Base-by-base conservation (phyloP, 2,888 invertebrate species). In the Selenia dentaria region DNA sequence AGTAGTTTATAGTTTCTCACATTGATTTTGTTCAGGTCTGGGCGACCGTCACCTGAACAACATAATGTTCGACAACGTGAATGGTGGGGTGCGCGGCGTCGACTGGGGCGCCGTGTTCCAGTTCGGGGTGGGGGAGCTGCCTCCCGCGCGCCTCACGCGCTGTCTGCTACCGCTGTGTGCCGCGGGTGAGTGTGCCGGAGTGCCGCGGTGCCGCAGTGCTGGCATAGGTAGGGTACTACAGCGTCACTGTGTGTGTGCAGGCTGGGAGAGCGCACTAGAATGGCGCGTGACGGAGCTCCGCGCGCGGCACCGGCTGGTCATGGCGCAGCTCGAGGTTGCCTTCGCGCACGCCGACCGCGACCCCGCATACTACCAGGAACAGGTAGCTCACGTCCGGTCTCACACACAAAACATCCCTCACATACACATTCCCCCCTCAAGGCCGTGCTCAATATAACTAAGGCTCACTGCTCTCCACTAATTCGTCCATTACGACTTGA, bases 31-130 rank as follows among this genome's bases (percentile, higher is more conserved):
- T 16, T 0, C 53, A 86, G 86, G 85, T 1, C 40, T 85, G 0
- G 79, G 78, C 1, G 86, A 87, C 52, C 71, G 87, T 0, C 87
- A 87, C 37, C 50, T 85, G 0, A 67, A 82, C 33, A 86, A 86
- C 53, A 54, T 80, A 1, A 41, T 86, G 65, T 74, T 61, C 14
- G 41, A 45, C 4, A 4, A 14, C 0, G 45, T 41, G 1, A 54
- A 57, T 11, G 83, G 86, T 24, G 58, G 57, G 2, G 51, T 75
- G 8, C 67, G 67, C 9, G 59, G 63, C 28, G 68, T 86, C 1
- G 86, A 87, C 67, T 78, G 76, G 71, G 79, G 64, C 38, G 63
- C 67, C 8, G 36, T 67, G 3, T 60, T 79, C 13, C 60, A 67
- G 13, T 70, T 67, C 49, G 77, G 75, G 22, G 33, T 10, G 8